Evolutionary conservation across 2,888 invertebrate species (phyloP).

Genomic region (Agrotis segetum): DNA sequence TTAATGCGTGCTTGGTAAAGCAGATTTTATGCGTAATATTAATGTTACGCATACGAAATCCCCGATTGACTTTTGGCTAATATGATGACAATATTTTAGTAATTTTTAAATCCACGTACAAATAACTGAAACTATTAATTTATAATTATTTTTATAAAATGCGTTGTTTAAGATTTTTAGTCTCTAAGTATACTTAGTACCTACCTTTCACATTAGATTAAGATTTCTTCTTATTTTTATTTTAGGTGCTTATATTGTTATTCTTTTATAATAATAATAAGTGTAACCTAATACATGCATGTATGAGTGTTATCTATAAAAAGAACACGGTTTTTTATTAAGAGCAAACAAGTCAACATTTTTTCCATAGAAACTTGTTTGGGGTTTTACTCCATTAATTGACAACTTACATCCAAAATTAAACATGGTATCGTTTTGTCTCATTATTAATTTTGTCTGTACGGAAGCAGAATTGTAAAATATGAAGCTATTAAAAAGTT

Average conservation of each 20-base stretch:
- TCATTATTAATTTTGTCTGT: too few species aligned
- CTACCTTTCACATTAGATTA: slow-evolving; percentile 9
- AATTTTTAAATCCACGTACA: neutral
- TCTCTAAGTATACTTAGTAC: neutral
- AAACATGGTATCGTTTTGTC: too few species aligned
- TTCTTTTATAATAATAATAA: slow-evolving; percentile 84
- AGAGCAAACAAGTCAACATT: too few species aligned
- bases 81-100: slow-evolving; percentile 14
- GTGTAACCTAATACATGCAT: slow-evolving; percentile 78
- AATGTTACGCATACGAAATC: slow-evolving; percentile 78
- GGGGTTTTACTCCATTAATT: too few species aligned
- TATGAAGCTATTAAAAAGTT: too few species aligned
- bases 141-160: slow-evolving; percentile 14
- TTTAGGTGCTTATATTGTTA: slow-evolving; percentile 81
- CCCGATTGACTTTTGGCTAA: slow-evolving; percentile 38
- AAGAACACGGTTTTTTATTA: too few species aligned
- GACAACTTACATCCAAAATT: too few species aligned
- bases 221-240: slow-evolving; percentile 37
- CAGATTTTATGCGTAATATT: slow-evolving; percentile 79
- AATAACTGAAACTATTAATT: neutral
- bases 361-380: too few species aligned
- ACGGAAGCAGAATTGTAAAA: too few species aligned
- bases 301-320: slow-evolving; percentile 73
- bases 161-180: slow-evolving; percentile 1
- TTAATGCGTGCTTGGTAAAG: slow-evolving; percentile 44